Percentiles rank a stretch among this genome's conserved stretches.
Conservation (phyloP, 2,113 vertebrate species). For the Formicarius rufipectus region DNA sequence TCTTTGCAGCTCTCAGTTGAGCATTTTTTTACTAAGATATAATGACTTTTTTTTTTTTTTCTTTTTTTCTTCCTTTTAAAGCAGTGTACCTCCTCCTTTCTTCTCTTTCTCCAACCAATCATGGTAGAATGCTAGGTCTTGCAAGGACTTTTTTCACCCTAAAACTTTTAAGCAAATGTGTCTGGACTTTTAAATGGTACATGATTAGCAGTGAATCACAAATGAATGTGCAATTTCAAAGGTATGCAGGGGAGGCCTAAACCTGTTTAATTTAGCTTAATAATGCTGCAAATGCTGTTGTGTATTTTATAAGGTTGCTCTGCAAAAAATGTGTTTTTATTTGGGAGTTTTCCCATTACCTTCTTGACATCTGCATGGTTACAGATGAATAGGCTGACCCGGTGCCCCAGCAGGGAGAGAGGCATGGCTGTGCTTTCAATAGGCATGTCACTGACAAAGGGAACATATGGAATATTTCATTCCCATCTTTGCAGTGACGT, state of each 20-base stretch:
- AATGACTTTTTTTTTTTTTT: neutral
- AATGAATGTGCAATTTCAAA: neutral
- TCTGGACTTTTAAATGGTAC: neutral
- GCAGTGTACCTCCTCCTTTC: neutral
- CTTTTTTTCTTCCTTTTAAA: neutral
- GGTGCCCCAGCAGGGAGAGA: constrained; percentile 58
- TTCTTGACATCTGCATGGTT: constrained; percentile 60
- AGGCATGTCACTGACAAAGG: constrained; percentile 60
- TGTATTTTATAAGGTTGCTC: constrained; percentile 24
- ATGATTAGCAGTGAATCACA: constrained; percentile 24
- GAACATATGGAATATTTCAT: constrained; percentile 72
- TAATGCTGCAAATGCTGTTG: neutral
- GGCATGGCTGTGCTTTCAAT: constrained; percentile 53
- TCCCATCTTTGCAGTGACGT: constrained; percentile 12
- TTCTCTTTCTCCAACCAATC: neutral
- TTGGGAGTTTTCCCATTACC: constrained; percentile 57
- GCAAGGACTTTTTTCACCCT: neutral
- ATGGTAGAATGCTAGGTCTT: neutral
- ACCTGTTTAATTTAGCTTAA: constrained; percentile 31
- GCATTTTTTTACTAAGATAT: neutral
- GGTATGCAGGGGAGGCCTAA: neutral
- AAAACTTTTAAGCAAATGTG: neutral
- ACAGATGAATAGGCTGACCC: constrained; percentile 69
- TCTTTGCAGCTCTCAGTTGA: neutral
- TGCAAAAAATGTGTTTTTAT: neutral